Percentiles rank a stretch among this genome's conserved stretches.
Evolutionary conservation across 2,113 vertebrate species (phyloP).

Genomic region (Carettochelys insculpta): DNA sequence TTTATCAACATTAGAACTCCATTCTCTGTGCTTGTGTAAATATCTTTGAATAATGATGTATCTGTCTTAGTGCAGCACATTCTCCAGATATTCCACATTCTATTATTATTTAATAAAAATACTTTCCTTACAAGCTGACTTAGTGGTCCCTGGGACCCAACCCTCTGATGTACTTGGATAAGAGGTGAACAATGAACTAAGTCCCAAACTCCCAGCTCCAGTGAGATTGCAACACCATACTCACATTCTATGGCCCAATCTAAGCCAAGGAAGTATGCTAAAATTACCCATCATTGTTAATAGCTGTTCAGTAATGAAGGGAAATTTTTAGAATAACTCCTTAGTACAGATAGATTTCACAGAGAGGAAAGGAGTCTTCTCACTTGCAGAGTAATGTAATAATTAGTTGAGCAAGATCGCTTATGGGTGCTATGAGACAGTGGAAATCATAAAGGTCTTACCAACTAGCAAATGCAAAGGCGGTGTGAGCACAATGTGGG

Average conservation of each 20-base stretch:
- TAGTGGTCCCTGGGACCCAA: not conserved
- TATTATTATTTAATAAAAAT: not conserved
- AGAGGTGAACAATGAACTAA: not conserved
- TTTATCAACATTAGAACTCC: not conserved
- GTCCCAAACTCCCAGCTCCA: not conserved
- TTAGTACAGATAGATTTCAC: not conserved
- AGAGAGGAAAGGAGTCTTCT: rapidly evolving
- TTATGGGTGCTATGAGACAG: not conserved
- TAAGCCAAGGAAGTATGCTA: not conserved
- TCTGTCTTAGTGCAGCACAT: rapidly evolving
- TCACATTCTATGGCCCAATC: not conserved
- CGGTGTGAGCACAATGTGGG: rapidly evolving
- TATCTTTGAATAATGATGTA: not conserved
- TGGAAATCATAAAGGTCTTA: not conserved
- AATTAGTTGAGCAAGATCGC: not conserved
- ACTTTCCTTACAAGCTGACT: not conserved
- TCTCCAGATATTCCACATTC: rapidly evolving
- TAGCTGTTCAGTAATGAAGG: rapidly evolving
- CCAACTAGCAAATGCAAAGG: not conserved
- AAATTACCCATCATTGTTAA: rapidly evolving
- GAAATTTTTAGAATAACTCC: not conserved
- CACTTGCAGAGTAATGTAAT: not conserved
- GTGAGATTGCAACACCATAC: not conserved
- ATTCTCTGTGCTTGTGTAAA: not conserved
- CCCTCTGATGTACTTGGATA: not conserved